Percentiles rank a stretch among this genome's conserved stretches.
These are phyloP conservation scores for Stenoptilia bipunctidactyla DNA, from an alignment of 2,888 invertebrate genomes.

Conservation along the genomic window DNA sequence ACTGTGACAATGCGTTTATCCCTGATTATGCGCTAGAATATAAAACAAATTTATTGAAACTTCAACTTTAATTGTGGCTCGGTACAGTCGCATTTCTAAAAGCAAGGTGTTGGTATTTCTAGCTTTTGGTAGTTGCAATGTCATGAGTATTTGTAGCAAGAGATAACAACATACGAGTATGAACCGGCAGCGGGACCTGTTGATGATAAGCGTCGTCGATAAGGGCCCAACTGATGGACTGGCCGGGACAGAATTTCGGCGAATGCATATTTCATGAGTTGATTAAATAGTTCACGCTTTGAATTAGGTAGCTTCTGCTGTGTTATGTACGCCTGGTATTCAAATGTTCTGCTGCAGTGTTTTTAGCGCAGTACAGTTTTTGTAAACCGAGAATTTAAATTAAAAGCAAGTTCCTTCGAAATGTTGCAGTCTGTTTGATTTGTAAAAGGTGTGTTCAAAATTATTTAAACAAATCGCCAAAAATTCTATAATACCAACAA, in stretches of 20 bases:
- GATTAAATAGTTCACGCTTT: constrained; percentile 67
- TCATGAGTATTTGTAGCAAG: constrained; percentile 61
- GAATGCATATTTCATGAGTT: constrained; percentile 69
- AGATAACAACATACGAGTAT: constrained; percentile 65
- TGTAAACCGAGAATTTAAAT: too few relatives aligned
- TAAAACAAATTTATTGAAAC: constrained; percentile 1
- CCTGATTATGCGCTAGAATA: constrained; percentile 41
- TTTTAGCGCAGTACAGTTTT: too few relatives aligned
- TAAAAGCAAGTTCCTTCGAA: too few relatives aligned
- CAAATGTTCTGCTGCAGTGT: neutral
- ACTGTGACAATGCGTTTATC: constrained; percentile 61
- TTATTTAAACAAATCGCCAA: too few relatives aligned
- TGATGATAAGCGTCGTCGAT: constrained; percentile 69
- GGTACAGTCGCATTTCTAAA: neutral
- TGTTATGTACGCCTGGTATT: constrained; percentile 2
- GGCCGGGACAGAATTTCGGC: constrained; percentile 60
- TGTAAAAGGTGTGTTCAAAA: too few relatives aligned
- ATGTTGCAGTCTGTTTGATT: too few relatives aligned
- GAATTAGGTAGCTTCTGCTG: constrained; percentile 28
- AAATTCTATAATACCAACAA: too few relatives aligned
- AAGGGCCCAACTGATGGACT: constrained; percentile 61
- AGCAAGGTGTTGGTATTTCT: constrained; percentile 18
- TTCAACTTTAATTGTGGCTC: constrained; percentile 12
- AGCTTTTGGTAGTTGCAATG: constrained; percentile 23
- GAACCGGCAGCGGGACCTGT: constrained; percentile 63